Evolutionary conservation across 2,797 vertebrate genomes (phyloP).

Genomic region (Manis pentadactyla): DNA sequence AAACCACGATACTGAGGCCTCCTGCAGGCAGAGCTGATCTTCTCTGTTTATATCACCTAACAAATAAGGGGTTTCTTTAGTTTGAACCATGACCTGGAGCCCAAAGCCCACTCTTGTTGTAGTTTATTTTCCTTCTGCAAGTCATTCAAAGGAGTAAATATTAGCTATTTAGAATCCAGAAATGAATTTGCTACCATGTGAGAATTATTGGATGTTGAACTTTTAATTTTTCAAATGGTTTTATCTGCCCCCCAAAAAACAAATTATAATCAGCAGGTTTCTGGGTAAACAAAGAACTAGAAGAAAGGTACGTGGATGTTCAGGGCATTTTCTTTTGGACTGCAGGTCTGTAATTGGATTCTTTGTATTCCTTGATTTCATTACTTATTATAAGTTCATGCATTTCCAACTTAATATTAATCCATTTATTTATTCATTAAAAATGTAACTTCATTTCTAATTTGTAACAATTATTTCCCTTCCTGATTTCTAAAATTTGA

Average conservation of each 20-base stretch:
- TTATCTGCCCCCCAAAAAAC: not conserved
- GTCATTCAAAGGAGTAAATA: not conserved
- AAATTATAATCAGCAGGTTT: not conserved
- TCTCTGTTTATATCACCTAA: not conserved
- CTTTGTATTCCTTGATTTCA: not conserved
- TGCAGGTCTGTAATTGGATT: not conserved
- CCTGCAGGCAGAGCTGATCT: not conserved
- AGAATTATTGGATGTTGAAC: not conserved
- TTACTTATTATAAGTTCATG: not conserved
- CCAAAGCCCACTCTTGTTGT: not conserved
- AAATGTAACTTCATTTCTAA: conserved; percentile 3
- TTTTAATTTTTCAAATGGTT: conserved; percentile 34
- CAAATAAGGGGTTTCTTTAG: not conserved
- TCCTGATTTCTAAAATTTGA: not conserved
- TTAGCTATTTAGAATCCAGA: not conserved
- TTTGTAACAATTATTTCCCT: not conserved
- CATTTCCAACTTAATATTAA: not conserved
- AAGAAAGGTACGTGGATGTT: not conserved
- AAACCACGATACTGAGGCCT: not conserved
- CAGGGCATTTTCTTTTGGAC: not conserved
- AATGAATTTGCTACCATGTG: not conserved
- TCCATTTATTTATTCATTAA: not conserved
- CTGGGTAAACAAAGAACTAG: not conserved
- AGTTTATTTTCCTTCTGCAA: not conserved
- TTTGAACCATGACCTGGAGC: not conserved